Conservation (phyloP, 1,140 invertebrate species). For the Chironomus striatipennis region DNA sequence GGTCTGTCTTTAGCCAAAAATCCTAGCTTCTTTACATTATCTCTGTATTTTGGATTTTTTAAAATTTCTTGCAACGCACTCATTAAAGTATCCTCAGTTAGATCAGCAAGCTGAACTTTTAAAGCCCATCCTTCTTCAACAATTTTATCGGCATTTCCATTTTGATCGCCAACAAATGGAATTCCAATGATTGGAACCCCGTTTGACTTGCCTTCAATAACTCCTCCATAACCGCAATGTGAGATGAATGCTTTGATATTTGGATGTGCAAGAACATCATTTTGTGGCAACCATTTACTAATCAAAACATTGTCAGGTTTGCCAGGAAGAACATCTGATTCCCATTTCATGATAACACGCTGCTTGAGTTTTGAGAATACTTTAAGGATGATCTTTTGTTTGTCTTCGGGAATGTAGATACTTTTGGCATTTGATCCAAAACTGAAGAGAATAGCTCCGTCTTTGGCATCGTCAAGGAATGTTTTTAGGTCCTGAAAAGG, state of each 20-base stretch:
- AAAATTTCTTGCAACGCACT: slow-evolving; percentile 19
- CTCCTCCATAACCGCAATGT: slow-evolving; percentile 45
- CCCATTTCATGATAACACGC: slow-evolving; percentile 43
- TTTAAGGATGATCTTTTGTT: slow-evolving; percentile 25
- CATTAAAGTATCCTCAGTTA: slow-evolving; percentile 11
- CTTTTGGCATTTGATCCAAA: slow-evolving; percentile 30
- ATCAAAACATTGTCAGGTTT: slow-evolving; percentile 43
- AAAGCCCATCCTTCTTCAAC: slow-evolving; percentile 29
- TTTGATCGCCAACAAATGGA: slow-evolving; percentile 40
- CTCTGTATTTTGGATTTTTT: slow-evolving; percentile 1
- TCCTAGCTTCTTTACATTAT: slow-evolving; percentile 28
- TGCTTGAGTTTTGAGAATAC: slow-evolving; percentile 38
- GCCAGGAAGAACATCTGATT: slow-evolving; percentile 30
- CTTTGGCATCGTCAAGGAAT: slow-evolving; percentile 29
- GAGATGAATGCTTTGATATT: slow-evolving; percentile 43
- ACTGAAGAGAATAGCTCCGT: slow-evolving; percentile 32
- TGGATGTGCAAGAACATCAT: slow-evolving; percentile 43
- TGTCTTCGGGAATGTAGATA: slow-evolving; percentile 26
- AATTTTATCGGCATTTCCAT: slow-evolving; percentile 26
- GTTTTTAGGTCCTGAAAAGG: slow-evolving; percentile 31
- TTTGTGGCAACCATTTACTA: slow-evolving; percentile 50
- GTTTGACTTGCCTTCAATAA: slow-evolving; percentile 43
- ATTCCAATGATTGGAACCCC: slow-evolving; percentile 44
- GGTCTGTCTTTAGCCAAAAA: slow-evolving; percentile 38
- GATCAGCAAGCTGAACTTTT: neutral